phyloP scores from a whole-genome alignment of 2,797 vertebrate genomes.

The Gila robusta region DNA sequence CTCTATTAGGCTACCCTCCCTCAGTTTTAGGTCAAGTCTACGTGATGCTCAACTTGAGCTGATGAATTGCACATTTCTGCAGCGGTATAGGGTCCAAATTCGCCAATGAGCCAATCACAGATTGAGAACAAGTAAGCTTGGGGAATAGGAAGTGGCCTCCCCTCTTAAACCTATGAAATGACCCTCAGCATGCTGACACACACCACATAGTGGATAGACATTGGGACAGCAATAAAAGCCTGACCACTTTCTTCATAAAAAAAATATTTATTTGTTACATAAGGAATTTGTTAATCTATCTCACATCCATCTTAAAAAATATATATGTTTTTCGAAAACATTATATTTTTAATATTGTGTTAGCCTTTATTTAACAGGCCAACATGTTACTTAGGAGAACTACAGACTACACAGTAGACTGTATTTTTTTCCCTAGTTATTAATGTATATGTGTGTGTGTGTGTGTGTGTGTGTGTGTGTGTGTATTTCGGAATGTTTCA shows the following conservation, averaged over 20 bases:
- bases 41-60: slow-evolving; percentile 71
- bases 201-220: slow-evolving; percentile 50
- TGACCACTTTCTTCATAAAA: slow-evolving; percentile 34
- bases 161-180: slow-evolving; percentile 13
- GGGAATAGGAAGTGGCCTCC: slow-evolving; percentile 40
- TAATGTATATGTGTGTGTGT: no score
- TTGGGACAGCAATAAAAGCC: slow-evolving; percentile 35
- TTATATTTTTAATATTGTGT: not conserved
- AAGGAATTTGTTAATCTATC: not conserved
- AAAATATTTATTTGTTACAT: slow-evolving; percentile 2
- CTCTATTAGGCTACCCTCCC: slow-evolving; percentile 46
- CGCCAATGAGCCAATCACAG: slow-evolving; percentile 78
- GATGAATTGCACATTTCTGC: slow-evolving; percentile 81
- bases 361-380: not conserved
- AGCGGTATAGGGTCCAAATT: slow-evolving; percentile 70
- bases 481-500: no score
- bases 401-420: not conserved
- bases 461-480: no score
- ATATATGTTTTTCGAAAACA: not conserved
- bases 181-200: slow-evolving; percentile 38
- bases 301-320: not conserved
- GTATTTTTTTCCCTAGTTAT: no score
- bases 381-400: not conserved
- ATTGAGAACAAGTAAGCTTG: slow-evolving; percentile 71
- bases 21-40: slow-evolving; percentile 73